Conservation (phyloP, 2,797 vertebrate species). For the Lagorchestes hirsutus region DNA sequence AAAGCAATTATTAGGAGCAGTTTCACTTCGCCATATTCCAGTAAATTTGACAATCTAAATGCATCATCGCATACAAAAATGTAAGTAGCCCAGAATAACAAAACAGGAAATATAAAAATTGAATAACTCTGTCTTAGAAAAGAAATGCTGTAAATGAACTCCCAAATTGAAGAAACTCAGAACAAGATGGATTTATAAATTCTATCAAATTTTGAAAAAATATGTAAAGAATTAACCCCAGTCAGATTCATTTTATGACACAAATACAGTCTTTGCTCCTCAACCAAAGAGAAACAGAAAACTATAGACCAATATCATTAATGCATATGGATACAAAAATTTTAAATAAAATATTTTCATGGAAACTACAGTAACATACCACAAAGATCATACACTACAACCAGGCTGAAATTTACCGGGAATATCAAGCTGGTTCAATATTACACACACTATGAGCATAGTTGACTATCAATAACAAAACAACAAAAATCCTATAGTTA, state of each 20-base stretch:
- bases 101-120: not conserved
- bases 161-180: not conserved
- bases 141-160: not conserved
- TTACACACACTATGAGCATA: too few relatives aligned
- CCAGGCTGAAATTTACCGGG: too few relatives aligned
- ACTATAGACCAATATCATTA: not conserved
- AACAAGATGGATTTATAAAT: not conserved
- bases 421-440: too few relatives aligned
- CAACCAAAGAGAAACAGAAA: not conserved
- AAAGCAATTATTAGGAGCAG: too few relatives aligned
- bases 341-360: not conserved
- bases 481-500: too few relatives aligned
- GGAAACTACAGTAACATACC: too few relatives aligned
- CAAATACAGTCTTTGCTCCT: not conserved
- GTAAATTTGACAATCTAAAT: too few relatives aligned
- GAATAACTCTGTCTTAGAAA: not conserved
- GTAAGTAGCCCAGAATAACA: not conserved
- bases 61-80: too few relatives aligned
- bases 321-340: not conserved
- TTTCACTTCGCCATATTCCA: too few relatives aligned
- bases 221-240: not conserved
- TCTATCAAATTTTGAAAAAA: not conserved
- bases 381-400: too few relatives aligned
- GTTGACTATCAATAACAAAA: too few relatives aligned
- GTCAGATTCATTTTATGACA: not conserved